phyloP scores from a whole-genome alignment of 2,888 invertebrate species.

The Odiellus spinosus region DNA sequence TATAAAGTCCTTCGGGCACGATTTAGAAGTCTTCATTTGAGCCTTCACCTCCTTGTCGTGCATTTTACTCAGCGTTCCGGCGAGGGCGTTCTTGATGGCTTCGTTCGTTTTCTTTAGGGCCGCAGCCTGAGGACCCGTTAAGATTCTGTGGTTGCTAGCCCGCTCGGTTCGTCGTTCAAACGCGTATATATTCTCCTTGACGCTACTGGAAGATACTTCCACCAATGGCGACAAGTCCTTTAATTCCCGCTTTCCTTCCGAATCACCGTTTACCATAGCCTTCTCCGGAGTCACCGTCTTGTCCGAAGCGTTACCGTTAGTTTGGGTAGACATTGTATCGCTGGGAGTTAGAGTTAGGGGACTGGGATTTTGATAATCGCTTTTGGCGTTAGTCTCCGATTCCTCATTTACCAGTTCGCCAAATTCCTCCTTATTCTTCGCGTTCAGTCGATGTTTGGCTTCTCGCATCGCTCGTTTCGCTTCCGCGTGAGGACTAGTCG shows the following conservation, averaged over 20 bases:
- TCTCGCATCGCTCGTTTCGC: conserved; percentile 17
- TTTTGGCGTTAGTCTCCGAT: too few relatives aligned
- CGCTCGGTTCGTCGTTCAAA: conserved; percentile 8
- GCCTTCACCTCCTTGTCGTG: conserved; percentile 4
- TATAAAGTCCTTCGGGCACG: conserved; percentile 63
- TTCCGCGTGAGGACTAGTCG: conserved; percentile 14
- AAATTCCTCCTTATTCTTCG: not conserved
- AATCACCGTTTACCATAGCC: conserved; percentile 1
- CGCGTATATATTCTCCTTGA: conserved; percentile 15
- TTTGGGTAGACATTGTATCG: too few relatives aligned
- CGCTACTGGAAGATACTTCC: conserved; percentile 11
- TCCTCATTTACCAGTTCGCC: too few relatives aligned
- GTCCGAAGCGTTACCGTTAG: too few relatives aligned
- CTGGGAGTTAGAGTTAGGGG: too few relatives aligned
- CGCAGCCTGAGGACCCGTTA: conserved; percentile 6
- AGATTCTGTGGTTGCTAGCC: not conserved
- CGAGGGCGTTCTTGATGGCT: conserved; percentile 12
- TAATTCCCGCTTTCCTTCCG: conserved; percentile 4
- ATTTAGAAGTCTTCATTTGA: conserved; percentile 55
- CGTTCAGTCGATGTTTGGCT: conserved; percentile 11
- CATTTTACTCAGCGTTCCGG: conserved; percentile 13
- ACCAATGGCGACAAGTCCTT: conserved; percentile 8
- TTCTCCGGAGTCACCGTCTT: conserved; percentile 4
- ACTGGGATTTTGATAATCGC: too few relatives aligned
- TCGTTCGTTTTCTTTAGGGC: conserved; percentile 13